These are phyloP conservation scores for Alaudala cheleensis DNA, from an alignment of 2,113 vertebrate genomes.

Conservation along the genomic window DNA sequence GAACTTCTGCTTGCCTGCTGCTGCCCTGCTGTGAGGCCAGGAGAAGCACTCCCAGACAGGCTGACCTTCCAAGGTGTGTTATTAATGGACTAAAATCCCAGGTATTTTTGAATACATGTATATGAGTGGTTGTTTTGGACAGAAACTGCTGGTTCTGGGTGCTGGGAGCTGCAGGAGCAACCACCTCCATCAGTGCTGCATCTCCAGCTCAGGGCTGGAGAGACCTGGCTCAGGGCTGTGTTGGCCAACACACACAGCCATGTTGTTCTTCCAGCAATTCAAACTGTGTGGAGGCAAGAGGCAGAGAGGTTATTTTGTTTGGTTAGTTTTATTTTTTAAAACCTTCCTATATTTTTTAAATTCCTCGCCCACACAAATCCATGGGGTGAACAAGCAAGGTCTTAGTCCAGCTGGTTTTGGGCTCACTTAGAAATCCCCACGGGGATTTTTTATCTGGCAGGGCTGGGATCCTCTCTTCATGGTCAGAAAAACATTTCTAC, in stretches of 20 bases:
- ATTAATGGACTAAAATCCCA: background rate
- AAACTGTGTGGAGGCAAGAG: background rate
- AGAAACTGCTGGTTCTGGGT: background rate
- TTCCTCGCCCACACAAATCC: background rate
- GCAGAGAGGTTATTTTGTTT: background rate
- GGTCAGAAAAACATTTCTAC: background rate
- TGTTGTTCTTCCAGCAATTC: background rate
- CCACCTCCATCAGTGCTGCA: background rate
- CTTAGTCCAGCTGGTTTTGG: background rate
- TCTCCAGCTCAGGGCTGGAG: background rate
- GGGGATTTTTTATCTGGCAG: background rate
- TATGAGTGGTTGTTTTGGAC: background rate
- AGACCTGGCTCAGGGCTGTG: accelerated
- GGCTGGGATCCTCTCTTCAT: background rate
- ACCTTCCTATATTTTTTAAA: background rate
- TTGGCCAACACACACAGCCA: accelerated
- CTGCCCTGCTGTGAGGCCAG: accelerated
- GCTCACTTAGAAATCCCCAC: background rate
- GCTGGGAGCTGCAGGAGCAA: background rate
- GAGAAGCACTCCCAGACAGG: background rate
- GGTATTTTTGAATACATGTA: background rate
- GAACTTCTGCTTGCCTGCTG: background rate
- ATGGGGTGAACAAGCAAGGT: background rate
- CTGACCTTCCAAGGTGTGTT: background rate
- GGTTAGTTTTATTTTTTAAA: background rate